Evolutionary conservation across 2,113 vertebrate genomes (phyloP), one percentile per base, ranked within the genome.

Genomic region (Clarias magur): DNA sequence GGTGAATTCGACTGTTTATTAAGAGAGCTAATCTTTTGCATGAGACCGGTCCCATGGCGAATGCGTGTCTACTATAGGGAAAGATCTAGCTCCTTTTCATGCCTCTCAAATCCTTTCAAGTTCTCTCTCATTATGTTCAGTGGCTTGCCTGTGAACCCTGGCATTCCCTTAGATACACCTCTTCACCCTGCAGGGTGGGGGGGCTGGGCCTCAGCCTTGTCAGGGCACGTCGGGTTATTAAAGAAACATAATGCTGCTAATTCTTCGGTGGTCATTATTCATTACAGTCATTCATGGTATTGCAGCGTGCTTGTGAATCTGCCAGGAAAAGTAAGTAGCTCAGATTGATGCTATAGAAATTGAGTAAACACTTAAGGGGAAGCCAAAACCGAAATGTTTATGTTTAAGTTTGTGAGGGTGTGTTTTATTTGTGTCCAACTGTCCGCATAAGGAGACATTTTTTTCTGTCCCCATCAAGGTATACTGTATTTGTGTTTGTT

Each of bases 101-200:
- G 59, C 83, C 65, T 83, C 84, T 87, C 76, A 88, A 88, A 88
- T 89, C 85, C 86, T 88, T 88, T 89, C 83, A 90, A 85, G 84
- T 87, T 86, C 54, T 65, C 73, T 57, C 84, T 89, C 82, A 88
- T 89, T 88, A 88, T 80, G 68, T 87, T 85, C 42, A 84, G 30
- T 80, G 80, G 84, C 81, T 82, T 82, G 87, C 83, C 85, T 82
- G 78, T 79, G 86, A 90, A 86, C 80, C 62, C 30, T 84, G 85
- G 42, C 80, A 76, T 88, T 89, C 63, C 86, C 68, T 84, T 6
- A 25, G 78, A 68, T 88, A 83, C 21, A 60, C 53, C 85, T 30
- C 54, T 86, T 88, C 30, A 42, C 85, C 72, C 78, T 86, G 59
- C 70, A 13, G 76, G 48, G 0, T 7, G 7, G 78, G 57, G 48